phyloP scores from a whole-genome alignment of 2,113 vertebrate species.

The Melanerpes aurifrons region DNA sequence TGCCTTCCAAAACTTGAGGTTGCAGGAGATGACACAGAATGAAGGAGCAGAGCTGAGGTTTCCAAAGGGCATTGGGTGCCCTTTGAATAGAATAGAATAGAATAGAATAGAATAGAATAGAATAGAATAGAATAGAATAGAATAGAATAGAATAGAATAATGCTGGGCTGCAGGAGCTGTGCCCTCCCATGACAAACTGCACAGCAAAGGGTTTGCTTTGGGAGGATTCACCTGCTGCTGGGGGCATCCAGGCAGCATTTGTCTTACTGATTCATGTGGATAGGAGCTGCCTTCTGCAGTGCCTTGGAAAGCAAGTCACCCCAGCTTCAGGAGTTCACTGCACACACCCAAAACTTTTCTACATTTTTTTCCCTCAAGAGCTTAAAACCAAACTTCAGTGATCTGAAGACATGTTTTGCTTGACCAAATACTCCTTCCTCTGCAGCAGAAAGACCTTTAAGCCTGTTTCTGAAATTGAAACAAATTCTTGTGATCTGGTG shows the following conservation, averaged over 20 bases:
- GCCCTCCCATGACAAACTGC: background rate
- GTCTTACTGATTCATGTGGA: constrained; percentile 74
- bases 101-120: too few species aligned
- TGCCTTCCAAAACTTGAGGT: constrained; percentile 5
- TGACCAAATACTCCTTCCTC: constrained; percentile 70
- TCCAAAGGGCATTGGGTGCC: constrained; percentile 6
- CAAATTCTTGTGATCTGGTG: constrained; percentile 59
- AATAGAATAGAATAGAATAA: too few species aligned
- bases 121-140: too few species aligned
- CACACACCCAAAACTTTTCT: constrained; percentile 33
- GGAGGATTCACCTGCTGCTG: constrained; percentile 56
- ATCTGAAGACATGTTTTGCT: constrained; percentile 62
- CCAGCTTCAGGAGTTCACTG: constrained; percentile 78
- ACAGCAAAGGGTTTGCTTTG: constrained; percentile 48
- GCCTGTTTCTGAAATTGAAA: constrained; percentile 67
- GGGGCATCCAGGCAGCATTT: constrained; percentile 54
- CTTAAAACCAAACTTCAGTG: constrained; percentile 53
- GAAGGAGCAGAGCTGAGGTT: background rate
- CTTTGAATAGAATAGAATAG: background rate
- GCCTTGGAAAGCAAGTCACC: constrained; percentile 34
- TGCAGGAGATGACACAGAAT: background rate
- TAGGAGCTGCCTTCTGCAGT: constrained; percentile 31
- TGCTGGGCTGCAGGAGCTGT: too few species aligned
- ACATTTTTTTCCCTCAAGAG: constrained; percentile 36
- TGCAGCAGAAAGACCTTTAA: constrained; percentile 62